Percentiles rank a stretch among this genome's conserved stretches.
phyloP scores from a whole-genome alignment of 2,888 invertebrate genomes.

The Phaedon cochleariae region DNA sequence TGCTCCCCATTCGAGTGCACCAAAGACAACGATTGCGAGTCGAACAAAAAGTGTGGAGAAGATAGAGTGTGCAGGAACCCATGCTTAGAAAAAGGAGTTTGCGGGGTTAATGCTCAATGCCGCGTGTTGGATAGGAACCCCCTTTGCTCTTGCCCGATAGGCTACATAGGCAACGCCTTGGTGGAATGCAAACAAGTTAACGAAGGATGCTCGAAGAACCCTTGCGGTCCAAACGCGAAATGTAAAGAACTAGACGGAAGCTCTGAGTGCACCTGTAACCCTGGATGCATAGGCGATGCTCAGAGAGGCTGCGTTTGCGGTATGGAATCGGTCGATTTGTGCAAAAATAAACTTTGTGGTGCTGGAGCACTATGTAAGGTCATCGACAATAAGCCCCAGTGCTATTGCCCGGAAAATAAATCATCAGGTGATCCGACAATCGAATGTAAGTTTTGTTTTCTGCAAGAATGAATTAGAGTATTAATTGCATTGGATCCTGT shows the following conservation, averaged over 20 bases:
- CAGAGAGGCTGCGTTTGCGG: constrained; percentile 83
- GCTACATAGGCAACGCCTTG: constrained; percentile 75
- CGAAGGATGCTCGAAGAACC: constrained; percentile 80
- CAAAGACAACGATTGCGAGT: constrained; percentile 78
- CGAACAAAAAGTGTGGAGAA: constrained; percentile 77
- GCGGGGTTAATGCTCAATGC: constrained; percentile 87
- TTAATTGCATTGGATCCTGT: constrained; percentile 29
- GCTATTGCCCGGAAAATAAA: constrained; percentile 83
- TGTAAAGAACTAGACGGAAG: constrained; percentile 78
- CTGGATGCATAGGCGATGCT: constrained; percentile 84
- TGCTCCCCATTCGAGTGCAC: constrained; percentile 83
- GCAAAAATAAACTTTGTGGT: constrained; percentile 82
- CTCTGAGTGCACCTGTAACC: constrained; percentile 82
- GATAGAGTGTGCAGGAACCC: constrained; percentile 83
- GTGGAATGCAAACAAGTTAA: constrained; percentile 75
- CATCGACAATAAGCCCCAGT: constrained; percentile 74
- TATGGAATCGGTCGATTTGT: constrained; percentile 72
- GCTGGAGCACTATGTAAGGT: constrained; percentile 83
- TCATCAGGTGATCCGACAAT: constrained; percentile 86
- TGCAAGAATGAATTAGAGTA: constrained; percentile 3
- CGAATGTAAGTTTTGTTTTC: constrained; percentile 74
- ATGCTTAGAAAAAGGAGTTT: constrained; percentile 77
- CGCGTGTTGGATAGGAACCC: constrained; percentile 78
- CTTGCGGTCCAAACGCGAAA: constrained; percentile 84
- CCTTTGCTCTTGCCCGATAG: constrained; percentile 80